These are phyloP conservation scores for Ganaspis sp. DNA, from an alignment of 1,140 invertebrate genomes.

Conservation along the genomic window DNA sequence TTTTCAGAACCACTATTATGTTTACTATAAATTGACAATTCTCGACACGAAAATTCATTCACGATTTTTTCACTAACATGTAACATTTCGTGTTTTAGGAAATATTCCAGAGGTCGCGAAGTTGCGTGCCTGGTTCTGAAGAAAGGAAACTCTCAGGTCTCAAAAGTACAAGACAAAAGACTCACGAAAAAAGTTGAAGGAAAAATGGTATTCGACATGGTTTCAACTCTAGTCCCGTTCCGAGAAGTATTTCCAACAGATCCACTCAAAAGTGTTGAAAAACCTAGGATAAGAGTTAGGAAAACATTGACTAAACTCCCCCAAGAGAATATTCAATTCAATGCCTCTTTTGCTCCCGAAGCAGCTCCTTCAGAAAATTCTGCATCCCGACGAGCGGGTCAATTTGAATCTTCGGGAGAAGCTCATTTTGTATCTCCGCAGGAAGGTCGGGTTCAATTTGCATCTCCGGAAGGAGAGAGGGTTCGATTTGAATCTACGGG, in stretches of 20 bases:
- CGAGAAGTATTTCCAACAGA: not conserved
- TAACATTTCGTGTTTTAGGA: not conserved
- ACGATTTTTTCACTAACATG: not conserved
- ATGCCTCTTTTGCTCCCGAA: not conserved
- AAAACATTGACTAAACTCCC: not conserved
- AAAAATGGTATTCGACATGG: not conserved
- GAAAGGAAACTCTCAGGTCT: not conserved
- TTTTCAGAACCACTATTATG: no score
- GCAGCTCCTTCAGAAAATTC: not conserved
- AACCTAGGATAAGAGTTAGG: not conserved
- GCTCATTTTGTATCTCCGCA: no score
- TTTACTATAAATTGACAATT: no score
- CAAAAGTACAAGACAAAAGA: no score
- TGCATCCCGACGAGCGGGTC: no score
- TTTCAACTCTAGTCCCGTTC: not conserved
- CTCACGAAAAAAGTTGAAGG: not conserved
- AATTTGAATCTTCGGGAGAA: no score
- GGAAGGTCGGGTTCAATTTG: no score
- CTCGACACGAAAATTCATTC: no score
- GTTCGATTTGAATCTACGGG: no score
- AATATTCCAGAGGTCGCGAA: not conserved
- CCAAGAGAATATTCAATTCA: not conserved
- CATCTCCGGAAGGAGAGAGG: no score
- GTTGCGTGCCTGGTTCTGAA: not conserved
- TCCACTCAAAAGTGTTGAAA: not conserved